These are phyloP conservation scores for Heloderma charlesbogerti DNA, from an alignment of 2,113 vertebrate genomes.

Conservation along the genomic window DNA sequence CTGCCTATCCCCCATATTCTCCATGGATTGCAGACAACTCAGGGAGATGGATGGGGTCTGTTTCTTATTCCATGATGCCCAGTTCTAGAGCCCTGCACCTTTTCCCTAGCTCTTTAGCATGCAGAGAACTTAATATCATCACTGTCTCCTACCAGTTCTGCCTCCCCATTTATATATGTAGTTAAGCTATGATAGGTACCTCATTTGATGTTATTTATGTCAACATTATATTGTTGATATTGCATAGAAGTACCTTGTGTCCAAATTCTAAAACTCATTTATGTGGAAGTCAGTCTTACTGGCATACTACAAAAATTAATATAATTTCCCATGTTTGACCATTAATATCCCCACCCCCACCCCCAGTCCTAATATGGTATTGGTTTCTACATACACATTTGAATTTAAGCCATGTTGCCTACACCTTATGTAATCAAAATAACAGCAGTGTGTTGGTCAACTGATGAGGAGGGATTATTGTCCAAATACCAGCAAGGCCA, in stretches of 20 bases:
- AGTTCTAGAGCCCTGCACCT: not conserved
- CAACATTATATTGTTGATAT: no score
- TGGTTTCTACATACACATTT: not conserved
- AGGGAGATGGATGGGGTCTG: not conserved
- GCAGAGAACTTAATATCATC: not conserved
- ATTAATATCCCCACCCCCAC: not conserved
- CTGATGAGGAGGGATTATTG: conserved; percentile 21
- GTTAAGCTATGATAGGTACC: no score
- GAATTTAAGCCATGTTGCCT: conserved; percentile 25
- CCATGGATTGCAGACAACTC: not conserved
- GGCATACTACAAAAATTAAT: not conserved
- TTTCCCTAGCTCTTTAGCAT: not conserved
- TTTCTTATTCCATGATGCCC: not conserved
- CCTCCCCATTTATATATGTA: no score
- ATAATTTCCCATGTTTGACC: not conserved
- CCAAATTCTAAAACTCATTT: not conserved
- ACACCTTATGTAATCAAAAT: conserved; percentile 19
- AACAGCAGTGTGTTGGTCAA: conserved; percentile 22
- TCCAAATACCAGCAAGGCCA: conserved; percentile 29
- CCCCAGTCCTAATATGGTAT: not conserved
- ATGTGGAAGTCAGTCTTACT: not conserved
- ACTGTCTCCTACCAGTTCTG: no score
- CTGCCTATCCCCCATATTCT: not conserved
- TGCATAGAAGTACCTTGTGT: not conserved
- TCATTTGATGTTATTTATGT: no score